Evolutionary conservation across 92 coral and sea anemone genomes (phyloP), one percentile per base, ranked within the genome.

Genomic region (Epizoanthus illoricatus): DNA sequence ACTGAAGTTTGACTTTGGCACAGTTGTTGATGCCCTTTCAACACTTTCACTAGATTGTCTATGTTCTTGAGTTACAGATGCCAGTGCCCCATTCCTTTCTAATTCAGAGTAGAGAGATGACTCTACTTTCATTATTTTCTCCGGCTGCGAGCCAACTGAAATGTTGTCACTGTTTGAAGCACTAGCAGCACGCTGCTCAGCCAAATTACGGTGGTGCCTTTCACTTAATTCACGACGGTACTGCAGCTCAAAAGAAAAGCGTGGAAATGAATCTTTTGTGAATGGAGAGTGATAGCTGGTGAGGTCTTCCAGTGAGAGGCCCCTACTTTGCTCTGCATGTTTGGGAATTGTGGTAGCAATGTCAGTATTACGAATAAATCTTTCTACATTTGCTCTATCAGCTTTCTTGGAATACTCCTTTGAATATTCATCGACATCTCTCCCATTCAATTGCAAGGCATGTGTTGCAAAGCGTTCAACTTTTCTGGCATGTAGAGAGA

Each of bases 1-100:
- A 70, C 97, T 93, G 69, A 91, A 93, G 73, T 86, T 91, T 64
- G 92, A 86, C 41, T 66, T 63, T 63, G 82, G 63, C 82, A 78
- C 60, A 18, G 82, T 3, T 12, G 71, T 41, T 8, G 71, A 10
- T 5, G 71, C 24, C 19, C 39, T 45, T 63, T 78, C 82, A 19
- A 58, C 18, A 0, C 42, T 13, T 63, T 5, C 59, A 61, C 21
- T 62, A n/a, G 64, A 58, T 21, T 63, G 71, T 39, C 28, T 66
- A 33, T 28, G 43, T 20, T 78, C 71, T 40, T 64, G 16, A 19
- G 13, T 6, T 42, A 59, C 11, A 23, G 57, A 7, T 2, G 21
- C 16, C 15, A 54, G 82, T 63, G 19, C 11, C 20, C 12, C 73
- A 39, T 68, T 68, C 21, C 73, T 39, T 68, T 78, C 71, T 61